Evolutionary conservation across 2,113 vertebrate species (phyloP), one percentile per base, ranked within the genome.

Genomic region (Seriola dumerili): DNA sequence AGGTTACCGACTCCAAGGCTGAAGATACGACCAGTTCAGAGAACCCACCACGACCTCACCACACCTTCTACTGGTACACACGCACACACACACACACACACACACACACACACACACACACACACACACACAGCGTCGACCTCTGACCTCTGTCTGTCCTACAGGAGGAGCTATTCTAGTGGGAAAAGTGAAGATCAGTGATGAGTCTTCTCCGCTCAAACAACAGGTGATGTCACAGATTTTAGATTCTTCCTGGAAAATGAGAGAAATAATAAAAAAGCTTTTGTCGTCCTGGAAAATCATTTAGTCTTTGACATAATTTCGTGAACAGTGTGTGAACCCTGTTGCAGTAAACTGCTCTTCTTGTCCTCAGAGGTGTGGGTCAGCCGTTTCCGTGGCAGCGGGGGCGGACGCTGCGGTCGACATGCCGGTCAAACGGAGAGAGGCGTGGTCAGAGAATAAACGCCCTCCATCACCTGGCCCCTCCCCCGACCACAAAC

Each of bases 31-130:
- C 87, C 81, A 1, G 85, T 89, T 62, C 93, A 90, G 78, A 92
- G 93, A 73, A 94, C 88, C 59, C 93, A 91, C 74, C 91, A 86
- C 10, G 91, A 93, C 80, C 83, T 92, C 72, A 91, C 88, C 59
- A 90, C 93, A 42, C 93, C 93, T 67, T 81, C 85, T n/a, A 67
- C 78, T 0, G 93, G 91, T 94, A 84, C 5, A 59, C 59, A 50
- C 55, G 44, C 25, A 63, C 64, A n/a, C 75, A 69, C 63, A 40
- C 32, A 38, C 44, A 50, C 44, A 19, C 42, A 46, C 29, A 42
- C 16, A 23, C 40, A 62, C 71, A 21, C 38, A 59, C 63, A 55
- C 80, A 76, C 66, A 77, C 58, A 78, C 29, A 50, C 23, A 63
- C 58, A 42, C 58, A 57, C 69, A 64, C 32, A 76, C 59, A 71